These are phyloP conservation scores for Dioctria linearis DNA, from an alignment of 2,888 invertebrate genomes.

Conservation along the genomic window DNA sequence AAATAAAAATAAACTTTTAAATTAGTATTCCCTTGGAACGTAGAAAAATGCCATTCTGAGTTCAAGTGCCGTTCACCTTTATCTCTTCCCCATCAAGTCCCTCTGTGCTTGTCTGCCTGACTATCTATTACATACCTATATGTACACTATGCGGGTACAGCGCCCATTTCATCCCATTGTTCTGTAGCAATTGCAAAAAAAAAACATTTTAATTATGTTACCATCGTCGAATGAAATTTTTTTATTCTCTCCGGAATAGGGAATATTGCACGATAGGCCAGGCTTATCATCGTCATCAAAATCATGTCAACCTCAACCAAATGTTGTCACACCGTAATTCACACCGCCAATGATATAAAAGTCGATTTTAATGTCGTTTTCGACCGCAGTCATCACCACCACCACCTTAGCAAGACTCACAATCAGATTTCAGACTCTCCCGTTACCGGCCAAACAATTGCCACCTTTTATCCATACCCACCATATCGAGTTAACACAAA, in stretches of 20 bases:
- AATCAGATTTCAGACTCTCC: too few species aligned
- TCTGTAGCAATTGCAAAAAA: background rate
- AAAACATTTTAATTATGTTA: background rate
- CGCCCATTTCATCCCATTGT: background rate
- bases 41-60: too few species aligned
- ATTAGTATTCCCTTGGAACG: too few species aligned
- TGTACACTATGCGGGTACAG: background rate
- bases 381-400: background rate
- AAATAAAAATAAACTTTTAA: too few species aligned
- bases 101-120: background rate
- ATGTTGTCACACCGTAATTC: constrained; percentile 1
- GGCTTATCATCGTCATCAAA: constrained; percentile 1
- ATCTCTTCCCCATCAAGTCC: too few species aligned
- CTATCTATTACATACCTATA: background rate
- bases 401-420: background rate
- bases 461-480: background rate
- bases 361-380: background rate
- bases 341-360: background rate
- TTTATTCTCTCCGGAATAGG: background rate
- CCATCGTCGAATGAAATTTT: background rate
- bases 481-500: constrained; percentile 3
- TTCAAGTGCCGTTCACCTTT: too few species aligned
- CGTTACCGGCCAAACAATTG: background rate
- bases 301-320: constrained; percentile 6
- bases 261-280: background rate